phyloP scores from a whole-genome alignment of 1,140 invertebrate species.

The Leptinotarsa lineolata region DNA sequence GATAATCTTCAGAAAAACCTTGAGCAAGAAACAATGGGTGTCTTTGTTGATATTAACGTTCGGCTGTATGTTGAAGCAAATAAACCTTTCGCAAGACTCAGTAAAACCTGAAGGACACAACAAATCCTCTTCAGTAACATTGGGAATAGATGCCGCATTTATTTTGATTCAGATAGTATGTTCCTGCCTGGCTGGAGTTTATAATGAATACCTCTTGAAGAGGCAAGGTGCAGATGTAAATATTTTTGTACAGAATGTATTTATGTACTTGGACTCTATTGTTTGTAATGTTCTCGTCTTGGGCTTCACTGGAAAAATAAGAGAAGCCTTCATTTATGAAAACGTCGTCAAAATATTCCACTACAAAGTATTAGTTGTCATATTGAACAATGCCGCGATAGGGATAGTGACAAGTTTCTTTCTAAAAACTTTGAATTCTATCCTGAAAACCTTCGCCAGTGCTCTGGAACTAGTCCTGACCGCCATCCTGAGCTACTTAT shows the following conservation, averaged over 20 bases:
- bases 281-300: constrained; percentile 81
- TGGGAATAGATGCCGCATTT: constrained; percentile 73
- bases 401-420: constrained; percentile 95
- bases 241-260: constrained; percentile 93
- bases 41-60: constrained; percentile 83
- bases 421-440: constrained; percentile 90
- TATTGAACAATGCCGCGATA: constrained; percentile 87
- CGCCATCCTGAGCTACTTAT: constrained; percentile 84
- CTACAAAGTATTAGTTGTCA: constrained; percentile 77
- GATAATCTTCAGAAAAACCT: constrained; percentile 84
- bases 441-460: constrained; percentile 95
- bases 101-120: constrained; percentile 52
- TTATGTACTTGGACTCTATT: constrained; percentile 95
- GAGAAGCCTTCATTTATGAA: constrained; percentile 62
- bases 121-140: constrained; percentile 57
- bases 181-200: constrained; percentile 93
- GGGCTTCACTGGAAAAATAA: constrained; percentile 66
- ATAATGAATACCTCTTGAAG: constrained; percentile 95
- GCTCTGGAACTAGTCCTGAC: constrained; percentile 91
- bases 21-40: constrained; percentile 86
- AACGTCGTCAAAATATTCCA: constrained; percentile 65
- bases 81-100: constrained; percentile 64
- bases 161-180: constrained; percentile 86
- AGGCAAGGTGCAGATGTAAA: constrained; percentile 79
- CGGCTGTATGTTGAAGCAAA: constrained; percentile 91